Evolutionary conservation across 2,113 vertebrate species (phyloP), one percentile per base, ranked within the genome.

Genomic region (Platysternon megacephalum): DNA sequence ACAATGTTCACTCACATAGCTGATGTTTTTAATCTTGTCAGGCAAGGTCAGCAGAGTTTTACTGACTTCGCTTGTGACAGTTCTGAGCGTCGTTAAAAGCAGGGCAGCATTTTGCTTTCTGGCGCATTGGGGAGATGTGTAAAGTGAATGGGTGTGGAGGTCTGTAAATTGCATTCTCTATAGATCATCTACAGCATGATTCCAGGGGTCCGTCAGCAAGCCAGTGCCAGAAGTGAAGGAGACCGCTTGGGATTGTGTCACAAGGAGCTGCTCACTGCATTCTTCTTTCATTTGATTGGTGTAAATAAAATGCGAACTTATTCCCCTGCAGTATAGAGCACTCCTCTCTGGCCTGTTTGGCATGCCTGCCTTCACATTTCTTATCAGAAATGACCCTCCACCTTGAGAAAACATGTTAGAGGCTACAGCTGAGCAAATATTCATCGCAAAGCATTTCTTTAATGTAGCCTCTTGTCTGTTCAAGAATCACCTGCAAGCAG

Each of bases 291-390:
- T 14, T 29, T 28, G 5, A 39, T 19, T 26, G 24, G 9, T 8
- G 5, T 26, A 35, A 19, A 21, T 8, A 5, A 5, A 4, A 52
- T 61, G 51, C 1, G 0, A 48, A 52, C 11, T 2, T 22, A 11
- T 8, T 32, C 35, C 74, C 74, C 76, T 3, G 2, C 2, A 22
- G 68, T 61, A 53, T 9, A 2, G 9, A 58, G 14, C 14, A 7
- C 32, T 48, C 3, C 10, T 21, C 14, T 76, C 5, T 11, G 78
- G 4, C 29, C 29, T 17, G 22, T 11, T 24, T 79, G 78, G 76
- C n/a, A 13, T 12, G 42, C 26, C 76, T 46, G 76, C 61, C 35
- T 16, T 21, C 61, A 22, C 42, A 35, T 1, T 35, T 11, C 42
- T 8, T 3, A 26, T 19, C 19, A 11, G 21, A 44, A 48, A 13